Percentiles rank a stretch among this genome's conserved stretches.
These are phyloP conservation scores for Bugulina stolonifera DNA, from an alignment of 2,888 invertebrate species.

Conservation along the genomic window DNA sequence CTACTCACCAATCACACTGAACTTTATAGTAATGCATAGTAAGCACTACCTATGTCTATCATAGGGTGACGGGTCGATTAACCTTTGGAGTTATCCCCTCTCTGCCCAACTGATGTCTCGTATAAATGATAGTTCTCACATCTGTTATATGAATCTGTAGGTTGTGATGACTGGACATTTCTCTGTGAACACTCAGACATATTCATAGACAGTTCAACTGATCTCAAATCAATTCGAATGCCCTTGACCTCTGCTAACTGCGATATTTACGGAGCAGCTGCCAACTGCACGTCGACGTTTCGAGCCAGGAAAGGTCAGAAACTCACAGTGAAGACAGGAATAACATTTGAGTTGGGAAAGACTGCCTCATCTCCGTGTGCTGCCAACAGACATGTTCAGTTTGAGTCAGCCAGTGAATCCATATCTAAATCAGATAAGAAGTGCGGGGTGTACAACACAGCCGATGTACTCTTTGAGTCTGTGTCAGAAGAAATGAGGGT, in stretches of 20 bases:
- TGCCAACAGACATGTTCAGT: not conserved
- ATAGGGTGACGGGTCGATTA: no score
- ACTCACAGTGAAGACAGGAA: not conserved
- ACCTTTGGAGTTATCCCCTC: no score
- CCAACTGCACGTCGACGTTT: not conserved
- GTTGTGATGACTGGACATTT: constrained; percentile 9
- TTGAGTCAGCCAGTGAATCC: not conserved
- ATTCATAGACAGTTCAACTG: not conserved
- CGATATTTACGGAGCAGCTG: not conserved
- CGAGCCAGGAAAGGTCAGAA: not conserved
- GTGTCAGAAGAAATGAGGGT: not conserved
- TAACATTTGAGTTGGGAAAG: constrained; percentile 4
- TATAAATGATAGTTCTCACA: no score
- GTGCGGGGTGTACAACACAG: not conserved
- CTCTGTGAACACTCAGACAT: not conserved
- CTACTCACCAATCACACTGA: no score
- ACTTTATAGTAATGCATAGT: no score
- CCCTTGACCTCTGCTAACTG: constrained; percentile 5
- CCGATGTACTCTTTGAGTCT: not conserved
- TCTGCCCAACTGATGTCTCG: no score
- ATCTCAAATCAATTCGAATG: constrained; percentile 10
- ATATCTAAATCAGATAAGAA: constrained; percentile 15
- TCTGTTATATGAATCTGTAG: not conserved
- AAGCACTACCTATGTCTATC: no score
- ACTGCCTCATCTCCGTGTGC: not conserved